phyloP scores from a whole-genome alignment of 2,888 invertebrate genomes.

The Nesidiocoris tenuis region DNA sequence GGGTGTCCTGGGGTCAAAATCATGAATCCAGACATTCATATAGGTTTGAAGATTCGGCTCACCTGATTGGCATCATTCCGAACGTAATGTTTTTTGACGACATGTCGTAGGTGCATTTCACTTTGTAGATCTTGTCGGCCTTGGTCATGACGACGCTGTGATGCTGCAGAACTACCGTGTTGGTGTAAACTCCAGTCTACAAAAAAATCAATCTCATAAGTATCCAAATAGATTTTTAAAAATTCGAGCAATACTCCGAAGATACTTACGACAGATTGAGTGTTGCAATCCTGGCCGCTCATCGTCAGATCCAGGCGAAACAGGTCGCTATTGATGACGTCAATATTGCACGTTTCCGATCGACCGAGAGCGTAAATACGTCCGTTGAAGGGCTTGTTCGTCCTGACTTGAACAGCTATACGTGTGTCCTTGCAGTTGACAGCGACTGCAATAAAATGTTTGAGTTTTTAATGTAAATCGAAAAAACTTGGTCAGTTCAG shows the following conservation, averaged over 20 bases:
- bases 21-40: too few species aligned
- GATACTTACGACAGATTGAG: slow-evolving; percentile 84
- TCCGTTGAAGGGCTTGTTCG: slow-evolving; percentile 92
- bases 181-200: slow-evolving; percentile 89
- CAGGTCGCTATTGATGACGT: slow-evolving; percentile 86
- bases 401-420: slow-evolving; percentile 88
- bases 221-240: too few species aligned
- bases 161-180: slow-evolving; percentile 90
- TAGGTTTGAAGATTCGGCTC: too few species aligned
- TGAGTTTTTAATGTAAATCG: too few species aligned
- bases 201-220: slow-evolving; percentile 54
- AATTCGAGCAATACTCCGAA: too few species aligned
- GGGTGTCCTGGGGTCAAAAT: too few species aligned
- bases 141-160: slow-evolving; percentile 96
- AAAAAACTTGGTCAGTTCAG: too few species aligned
- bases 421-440: slow-evolving; percentile 93
- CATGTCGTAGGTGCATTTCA: slow-evolving; percentile 94
- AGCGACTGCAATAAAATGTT: slow-evolving; percentile 65
- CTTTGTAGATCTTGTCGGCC: slow-evolving; percentile 94
- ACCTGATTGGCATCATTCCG: slow-evolving; percentile 93
- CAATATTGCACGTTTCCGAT: slow-evolving; percentile 92
- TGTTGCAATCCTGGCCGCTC: slow-evolving; percentile 93
- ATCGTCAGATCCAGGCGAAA: slow-evolving; percentile 90
- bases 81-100: slow-evolving; percentile 94
- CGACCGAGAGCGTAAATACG: slow-evolving; percentile 90